Percentiles rank a stretch among this genome's conserved stretches.
phyloP scores from a whole-genome alignment of 2,797 vertebrate species.

The Hippopotamyrus pictus region DNA sequence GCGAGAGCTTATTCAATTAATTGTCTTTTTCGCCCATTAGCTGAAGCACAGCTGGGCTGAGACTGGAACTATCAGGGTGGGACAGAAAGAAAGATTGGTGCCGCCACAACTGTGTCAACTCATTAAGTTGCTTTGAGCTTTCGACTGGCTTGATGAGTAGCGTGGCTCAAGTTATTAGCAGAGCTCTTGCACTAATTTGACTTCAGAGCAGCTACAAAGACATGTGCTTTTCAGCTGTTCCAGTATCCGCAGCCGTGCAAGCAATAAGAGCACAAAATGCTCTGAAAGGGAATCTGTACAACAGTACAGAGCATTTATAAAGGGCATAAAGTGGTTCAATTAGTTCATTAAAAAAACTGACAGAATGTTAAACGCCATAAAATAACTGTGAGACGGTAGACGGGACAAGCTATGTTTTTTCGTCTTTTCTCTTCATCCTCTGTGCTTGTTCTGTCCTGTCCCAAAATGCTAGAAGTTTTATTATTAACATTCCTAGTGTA shows the following conservation, averaged over 20 bases:
- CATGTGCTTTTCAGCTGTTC: not conserved
- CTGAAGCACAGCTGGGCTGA: slow-evolving; percentile 7
- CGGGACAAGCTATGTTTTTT: not conserved
- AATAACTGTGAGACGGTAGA: not conserved
- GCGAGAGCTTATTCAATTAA: slow-evolving; percentile 11
- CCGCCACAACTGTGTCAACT: slow-evolving; percentile 17
- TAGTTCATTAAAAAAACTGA: not conserved
- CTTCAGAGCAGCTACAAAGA: not conserved
- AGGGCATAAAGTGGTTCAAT: not conserved
- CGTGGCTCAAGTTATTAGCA: not conserved
- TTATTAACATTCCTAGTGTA: not conserved
- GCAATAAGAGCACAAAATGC: not conserved
- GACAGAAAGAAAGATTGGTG: not conserved
- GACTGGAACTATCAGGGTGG: slow-evolving; percentile 1
- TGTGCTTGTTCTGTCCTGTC: not conserved
- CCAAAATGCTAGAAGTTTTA: not conserved
- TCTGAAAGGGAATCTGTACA: not conserved
- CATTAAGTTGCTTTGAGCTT: slow-evolving; percentile 16
- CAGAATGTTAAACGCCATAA: not conserved
- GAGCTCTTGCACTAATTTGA: not conserved
- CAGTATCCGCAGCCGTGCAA: not conserved
- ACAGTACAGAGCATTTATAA: not conserved
- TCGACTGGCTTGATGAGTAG: slow-evolving; percentile 2
- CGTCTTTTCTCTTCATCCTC: not conserved
- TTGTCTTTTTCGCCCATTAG: slow-evolving; percentile 15